Evolutionary conservation across 1,140 invertebrate genomes (phyloP).

Genomic region (Ceratosolen fusciceps): DNA sequence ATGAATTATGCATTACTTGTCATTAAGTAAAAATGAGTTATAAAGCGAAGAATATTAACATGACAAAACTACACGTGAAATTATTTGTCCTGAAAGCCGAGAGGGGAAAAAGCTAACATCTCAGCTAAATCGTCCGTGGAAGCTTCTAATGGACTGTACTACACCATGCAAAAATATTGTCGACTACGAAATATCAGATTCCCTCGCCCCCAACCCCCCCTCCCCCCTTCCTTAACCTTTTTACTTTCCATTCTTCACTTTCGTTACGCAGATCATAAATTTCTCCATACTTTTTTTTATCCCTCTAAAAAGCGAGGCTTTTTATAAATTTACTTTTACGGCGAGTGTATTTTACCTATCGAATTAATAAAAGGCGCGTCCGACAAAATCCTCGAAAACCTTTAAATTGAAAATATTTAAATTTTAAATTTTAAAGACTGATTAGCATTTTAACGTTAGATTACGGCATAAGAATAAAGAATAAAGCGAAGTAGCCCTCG

Average conservation of each 20-base stretch:
- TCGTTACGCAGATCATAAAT: slow-evolving; percentile 36
- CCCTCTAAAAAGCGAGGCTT: slow-evolving; percentile 32
- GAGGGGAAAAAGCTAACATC: slow-evolving; percentile 55
- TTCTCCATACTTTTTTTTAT: slow-evolving; percentile 26
- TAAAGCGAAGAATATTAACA: slow-evolving; percentile 67
- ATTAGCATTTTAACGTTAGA: too few species aligned
- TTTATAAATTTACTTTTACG: slow-evolving; percentile 13
- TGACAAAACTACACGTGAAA: slow-evolving; percentile 69
- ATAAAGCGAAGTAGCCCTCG: too few species aligned
- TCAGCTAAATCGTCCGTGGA: slow-evolving; percentile 68
- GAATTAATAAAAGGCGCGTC: slow-evolving; percentile 7
- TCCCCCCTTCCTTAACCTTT: slow-evolving; percentile 21
- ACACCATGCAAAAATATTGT: slow-evolving; percentile 62
- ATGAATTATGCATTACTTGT: background rate
- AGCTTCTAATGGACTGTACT: slow-evolving; percentile 68
- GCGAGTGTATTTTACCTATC: background rate
- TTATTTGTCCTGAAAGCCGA: slow-evolving; percentile 67
- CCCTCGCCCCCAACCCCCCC: slow-evolving; percentile 22
- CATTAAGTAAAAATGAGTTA: slow-evolving; percentile 58
- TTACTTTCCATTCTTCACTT: slow-evolving; percentile 44
- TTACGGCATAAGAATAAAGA: too few species aligned
- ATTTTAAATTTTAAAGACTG: too few species aligned
- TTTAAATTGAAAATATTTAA: too few species aligned
- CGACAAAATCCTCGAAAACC: too few species aligned
- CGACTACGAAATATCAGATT: slow-evolving; percentile 44